phyloP scores from a whole-genome alignment of 2,888 invertebrate species.

The Noctuana brunneofusca region DNA sequence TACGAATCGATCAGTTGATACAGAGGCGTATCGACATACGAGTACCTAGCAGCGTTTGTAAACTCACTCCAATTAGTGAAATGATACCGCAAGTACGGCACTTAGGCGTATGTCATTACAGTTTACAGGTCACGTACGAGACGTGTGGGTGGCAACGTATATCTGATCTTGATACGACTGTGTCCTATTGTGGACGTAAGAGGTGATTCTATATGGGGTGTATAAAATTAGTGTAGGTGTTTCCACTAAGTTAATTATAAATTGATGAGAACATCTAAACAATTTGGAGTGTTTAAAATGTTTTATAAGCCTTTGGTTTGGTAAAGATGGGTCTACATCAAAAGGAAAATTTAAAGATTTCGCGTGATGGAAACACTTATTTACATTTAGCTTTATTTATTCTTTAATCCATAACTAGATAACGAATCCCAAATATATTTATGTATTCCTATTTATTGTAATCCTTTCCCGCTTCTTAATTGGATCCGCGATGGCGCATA shows the following conservation, averaged over 20 bases:
- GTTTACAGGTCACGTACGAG: constrained; percentile 31
- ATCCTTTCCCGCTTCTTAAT: constrained; percentile 20
- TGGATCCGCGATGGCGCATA: constrained; percentile 15
- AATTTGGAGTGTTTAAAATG: not conserved
- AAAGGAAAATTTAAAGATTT: not conserved
- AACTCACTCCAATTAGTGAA: constrained; percentile 34
- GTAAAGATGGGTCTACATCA: no score
- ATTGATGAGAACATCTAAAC: not conserved
- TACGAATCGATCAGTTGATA: constrained; percentile 24
- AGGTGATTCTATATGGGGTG: constrained; percentile 19
- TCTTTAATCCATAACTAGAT: constrained; percentile 1
- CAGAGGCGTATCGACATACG: constrained; percentile 11
- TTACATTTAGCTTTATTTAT: not conserved
- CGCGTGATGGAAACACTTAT: no score
- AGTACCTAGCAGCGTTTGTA: constrained; percentile 21
- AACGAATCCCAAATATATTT: constrained; percentile 14
- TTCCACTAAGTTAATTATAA: not conserved
- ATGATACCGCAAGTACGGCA: constrained; percentile 33
- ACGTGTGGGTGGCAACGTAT: constrained; percentile 33
- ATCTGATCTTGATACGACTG: constrained; percentile 27
- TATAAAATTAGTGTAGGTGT: constrained; percentile 4
- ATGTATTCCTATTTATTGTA: constrained; percentile 7
- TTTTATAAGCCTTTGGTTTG: no score
- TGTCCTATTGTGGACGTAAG: constrained; percentile 32
- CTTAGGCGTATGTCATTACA: constrained; percentile 32